phyloP scores from a whole-genome alignment of 2,888 invertebrate species.

The Apodemia mormo region DNA sequence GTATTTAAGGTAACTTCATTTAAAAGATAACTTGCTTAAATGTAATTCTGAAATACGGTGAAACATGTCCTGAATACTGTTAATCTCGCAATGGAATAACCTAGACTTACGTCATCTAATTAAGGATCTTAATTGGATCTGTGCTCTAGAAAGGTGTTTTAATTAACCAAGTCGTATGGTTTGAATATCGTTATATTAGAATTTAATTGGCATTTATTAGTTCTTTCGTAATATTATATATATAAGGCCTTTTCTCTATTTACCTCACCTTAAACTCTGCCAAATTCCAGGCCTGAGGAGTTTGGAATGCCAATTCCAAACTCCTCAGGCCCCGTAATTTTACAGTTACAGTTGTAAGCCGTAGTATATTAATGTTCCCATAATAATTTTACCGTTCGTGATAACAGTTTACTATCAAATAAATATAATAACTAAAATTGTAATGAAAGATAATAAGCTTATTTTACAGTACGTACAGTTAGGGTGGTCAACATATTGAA shows the following conservation, averaged over 20 bases:
- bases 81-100: slow-evolving; percentile 2
- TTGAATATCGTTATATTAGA: slow-evolving; percentile 2
- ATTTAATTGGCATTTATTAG: neutral
- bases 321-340: too few relatives aligned
- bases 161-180: neutral
- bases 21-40: neutral
- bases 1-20: neutral
- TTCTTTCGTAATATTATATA: neutral
- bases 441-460: neutral
- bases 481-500: neutral
- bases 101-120: slow-evolving; percentile 4
- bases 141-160: slow-evolving; percentile 3
- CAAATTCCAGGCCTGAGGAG: too few relatives aligned
- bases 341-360: neutral
- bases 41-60: neutral
- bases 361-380: neutral
- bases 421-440: neutral
- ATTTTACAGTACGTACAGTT: neutral
- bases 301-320: too few relatives aligned
- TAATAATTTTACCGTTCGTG: neutral
- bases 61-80: neutral
- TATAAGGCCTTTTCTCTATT: too few relatives aligned
- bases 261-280: too few relatives aligned
- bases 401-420: neutral
- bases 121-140: neutral